Base-by-base conservation (phyloP, 2,888 invertebrate genomes). In the Labia minor region DNA sequence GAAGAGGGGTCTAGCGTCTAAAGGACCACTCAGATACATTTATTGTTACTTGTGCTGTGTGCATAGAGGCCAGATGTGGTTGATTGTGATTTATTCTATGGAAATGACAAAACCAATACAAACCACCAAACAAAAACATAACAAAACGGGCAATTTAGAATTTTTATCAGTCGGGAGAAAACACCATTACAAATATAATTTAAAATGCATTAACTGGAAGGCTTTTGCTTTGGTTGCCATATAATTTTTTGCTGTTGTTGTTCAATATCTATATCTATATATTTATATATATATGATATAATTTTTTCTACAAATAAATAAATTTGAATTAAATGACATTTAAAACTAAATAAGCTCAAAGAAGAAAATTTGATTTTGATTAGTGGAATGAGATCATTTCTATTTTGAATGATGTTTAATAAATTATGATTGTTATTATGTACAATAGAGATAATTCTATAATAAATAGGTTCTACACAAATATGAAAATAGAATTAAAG, bases 61-160 rank as follows among this genome's bases (percentile, higher is more conserved):
- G 26, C n/a, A 49, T 49, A 8, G 14, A 49, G n/a, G 49, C 49
- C 49, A 49, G 49, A 49, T 49, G 49, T 49, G 49, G 49, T 49
- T 49, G 49, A 49, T 49, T 49, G 49, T 49, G 49, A 49, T 49
- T 49, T 49, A 49, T 49, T 49, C 49, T 49, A 49, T 49, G 49
- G 49, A 49, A 49, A 49, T 49, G 49, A 49, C 49, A 49, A 49
- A 49, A 49, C 49, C 49, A 49, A 49, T 49, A 49, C 49, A 49
- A 49, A 49, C 49, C 49, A 49, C 49, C 49, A 49, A 26, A 26
- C 26, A 26, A 26, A 26, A 26, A 26, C 26, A 26, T 8, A 26
- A 26, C 26, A 26, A 26, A 49, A 49, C 49, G 49, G n/a, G 49
- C 49, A 49, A 49, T 49, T 49, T 49, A 49, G 49, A 49, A 49